Percentiles rank a stretch among this genome's conserved stretches.
These are phyloP conservation scores for Callorhinus ursinus DNA, from an alignment of 2,113 vertebrate species.

Conservation along the genomic window DNA sequence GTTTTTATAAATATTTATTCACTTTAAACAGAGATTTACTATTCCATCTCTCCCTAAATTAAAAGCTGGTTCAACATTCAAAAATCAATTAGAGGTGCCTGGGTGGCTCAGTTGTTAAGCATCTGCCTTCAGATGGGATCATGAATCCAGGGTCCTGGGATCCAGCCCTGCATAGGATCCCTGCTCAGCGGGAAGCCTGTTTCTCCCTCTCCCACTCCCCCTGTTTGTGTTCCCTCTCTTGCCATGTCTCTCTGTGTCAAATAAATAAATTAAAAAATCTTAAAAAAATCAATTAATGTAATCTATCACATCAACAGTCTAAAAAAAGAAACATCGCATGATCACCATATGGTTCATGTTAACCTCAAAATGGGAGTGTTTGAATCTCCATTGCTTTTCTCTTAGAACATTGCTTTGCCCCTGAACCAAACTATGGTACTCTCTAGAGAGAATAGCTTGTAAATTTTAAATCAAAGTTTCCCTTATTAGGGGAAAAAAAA, in stretches of 20 bases:
- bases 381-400: not conserved
- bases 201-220: too few relatives aligned
- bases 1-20: not conserved
- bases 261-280: too few relatives aligned
- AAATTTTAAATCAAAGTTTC: constrained; percentile 20
- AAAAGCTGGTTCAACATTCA: not conserved
- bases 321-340: too few relatives aligned
- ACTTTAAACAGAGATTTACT: not conserved
- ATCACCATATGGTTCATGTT: not conserved
- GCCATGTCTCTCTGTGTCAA: too few relatives aligned
- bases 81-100: not conserved
- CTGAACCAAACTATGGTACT: not conserved
- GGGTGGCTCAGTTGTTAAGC: too few relatives aligned
- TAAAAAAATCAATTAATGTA: not conserved
- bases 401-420: not conserved
- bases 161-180: too few relatives aligned
- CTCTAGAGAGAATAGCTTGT: not conserved
- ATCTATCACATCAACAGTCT: not conserved
- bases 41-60: not conserved
- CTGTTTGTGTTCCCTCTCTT: too few relatives aligned
- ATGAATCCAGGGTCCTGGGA: too few relatives aligned
- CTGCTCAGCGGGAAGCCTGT: too few relatives aligned
- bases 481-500: not conserved
- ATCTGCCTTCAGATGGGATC: too few relatives aligned
- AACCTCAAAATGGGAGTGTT: not conserved